Conservation (phyloP, 1,140 invertebrate genomes). For the Ectropis grisescens region DNA sequence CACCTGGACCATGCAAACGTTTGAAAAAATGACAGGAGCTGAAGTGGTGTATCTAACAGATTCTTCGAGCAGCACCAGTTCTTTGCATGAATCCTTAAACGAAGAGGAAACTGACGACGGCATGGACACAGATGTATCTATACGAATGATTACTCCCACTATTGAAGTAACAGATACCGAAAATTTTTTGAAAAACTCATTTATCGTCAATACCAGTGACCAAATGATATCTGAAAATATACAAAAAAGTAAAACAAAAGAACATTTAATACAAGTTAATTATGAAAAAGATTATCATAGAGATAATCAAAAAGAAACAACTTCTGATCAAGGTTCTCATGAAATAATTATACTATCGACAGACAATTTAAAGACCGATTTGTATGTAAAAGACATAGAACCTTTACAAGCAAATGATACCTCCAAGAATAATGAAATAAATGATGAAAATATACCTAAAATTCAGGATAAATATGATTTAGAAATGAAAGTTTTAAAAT, state of each 20-base stretch:
- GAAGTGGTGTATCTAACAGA: slow-evolving; percentile 66
- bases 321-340: slow-evolving; percentile 15
- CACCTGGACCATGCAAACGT: slow-evolving; percentile 51
- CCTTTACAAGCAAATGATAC: slow-evolving; percentile 2
- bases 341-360: slow-evolving; percentile 52
- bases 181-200: slow-evolving; percentile 42
- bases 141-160: slow-evolving; percentile 60
- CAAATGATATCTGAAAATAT: background rate
- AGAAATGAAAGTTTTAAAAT: slow-evolving; percentile 59
- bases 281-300: slow-evolving; percentile 7
- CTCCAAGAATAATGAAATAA: slow-evolving; percentile 4
- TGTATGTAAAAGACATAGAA: slow-evolving; percentile 49
- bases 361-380: slow-evolving; percentile 45
- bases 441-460: too few relatives aligned
- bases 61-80: slow-evolving; percentile 65
- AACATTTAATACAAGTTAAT: slow-evolving; percentile 7
- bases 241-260: slow-evolving; percentile 1
- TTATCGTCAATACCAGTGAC: slow-evolving; percentile 16
- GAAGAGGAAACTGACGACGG: slow-evolving; percentile 44
- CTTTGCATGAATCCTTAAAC: slow-evolving; percentile 42
- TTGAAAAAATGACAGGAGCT: slow-evolving; percentile 56
- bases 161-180: slow-evolving; percentile 62
- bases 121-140: slow-evolving; percentile 47
- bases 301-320: background rate
- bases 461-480: slow-evolving; percentile 35